Evolutionary conservation across 2,797 vertebrate species (phyloP).

Genomic region (Lateolabrax maculatus): DNA sequence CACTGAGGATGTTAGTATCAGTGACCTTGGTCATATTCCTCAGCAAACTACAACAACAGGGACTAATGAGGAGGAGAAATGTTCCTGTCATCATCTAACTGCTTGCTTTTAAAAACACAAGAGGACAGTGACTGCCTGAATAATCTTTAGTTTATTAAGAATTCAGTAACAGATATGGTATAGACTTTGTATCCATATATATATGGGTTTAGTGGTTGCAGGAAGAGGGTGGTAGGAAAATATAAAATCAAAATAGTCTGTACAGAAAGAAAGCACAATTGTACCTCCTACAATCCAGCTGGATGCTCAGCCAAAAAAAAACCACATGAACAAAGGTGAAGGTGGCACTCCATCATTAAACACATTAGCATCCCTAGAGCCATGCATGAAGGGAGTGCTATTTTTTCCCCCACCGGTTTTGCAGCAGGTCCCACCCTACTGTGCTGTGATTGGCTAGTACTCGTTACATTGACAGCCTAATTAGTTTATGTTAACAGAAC

Average conservation of each 20-base stretch:
- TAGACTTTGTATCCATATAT: background rate
- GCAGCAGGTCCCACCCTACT: too few relatives aligned
- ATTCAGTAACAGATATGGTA: background rate
- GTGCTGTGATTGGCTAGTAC: too few relatives aligned
- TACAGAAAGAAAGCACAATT: background rate
- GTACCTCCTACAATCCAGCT: background rate
- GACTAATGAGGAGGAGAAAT: slow-evolving; percentile 5
- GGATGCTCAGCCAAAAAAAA: background rate
- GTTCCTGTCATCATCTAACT: background rate
- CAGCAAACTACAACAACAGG: slow-evolving; percentile 1
- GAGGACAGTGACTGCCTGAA: background rate
- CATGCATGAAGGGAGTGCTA: too few relatives aligned
- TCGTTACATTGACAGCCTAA: background rate
- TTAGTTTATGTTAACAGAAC: slow-evolving; percentile 1
- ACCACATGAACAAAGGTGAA: background rate
- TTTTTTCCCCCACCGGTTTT: too few relatives aligned
- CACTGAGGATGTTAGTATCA: slow-evolving; percentile 10
- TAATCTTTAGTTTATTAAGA: background rate
- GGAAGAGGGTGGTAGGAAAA: background rate
- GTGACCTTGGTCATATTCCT: slow-evolving; percentile 15
- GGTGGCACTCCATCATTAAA: background rate
- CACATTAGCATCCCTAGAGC: background rate
- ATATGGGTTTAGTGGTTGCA: background rate
- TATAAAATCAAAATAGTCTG: background rate
- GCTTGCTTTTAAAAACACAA: background rate